A percentile compares a stretch with the other conserved stretches of the same genome.
These are phyloP conservation scores for Sialia sialis DNA, from an alignment of 2,113 vertebrate species.

Conservation along the genomic window DNA sequence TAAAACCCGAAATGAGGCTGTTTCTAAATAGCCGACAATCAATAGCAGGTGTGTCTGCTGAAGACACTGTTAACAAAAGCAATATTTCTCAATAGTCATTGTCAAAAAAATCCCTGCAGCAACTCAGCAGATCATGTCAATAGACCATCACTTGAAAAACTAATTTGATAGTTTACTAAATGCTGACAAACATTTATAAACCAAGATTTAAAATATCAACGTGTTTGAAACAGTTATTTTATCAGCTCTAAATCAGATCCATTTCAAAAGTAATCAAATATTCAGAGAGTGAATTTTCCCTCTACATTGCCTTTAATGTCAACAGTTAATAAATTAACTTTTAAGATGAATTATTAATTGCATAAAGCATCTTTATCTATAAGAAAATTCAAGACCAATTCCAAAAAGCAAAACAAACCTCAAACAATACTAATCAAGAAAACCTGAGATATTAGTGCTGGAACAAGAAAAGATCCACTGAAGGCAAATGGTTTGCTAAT, in stretches of 20 bases:
- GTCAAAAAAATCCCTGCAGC: neutral
- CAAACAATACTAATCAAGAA: neutral
- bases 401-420: neutral
- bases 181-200: neutral
- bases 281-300: neutral
- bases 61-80: conserved; percentile 78
- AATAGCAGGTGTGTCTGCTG: conserved; percentile 62
- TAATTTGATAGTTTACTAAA: neutral
- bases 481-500: neutral
- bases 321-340: neutral
- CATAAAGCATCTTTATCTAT: neutral
- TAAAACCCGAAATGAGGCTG: conserved; percentile 79
- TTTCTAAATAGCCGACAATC: conserved; percentile 67
- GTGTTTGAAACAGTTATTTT: neutral
- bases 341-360: neutral
- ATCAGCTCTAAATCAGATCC: neutral
- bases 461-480: neutral
- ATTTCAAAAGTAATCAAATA: neutral
- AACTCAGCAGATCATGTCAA: neutral
- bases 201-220: neutral
- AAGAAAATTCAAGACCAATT: neutral
- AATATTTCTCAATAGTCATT: neutral
- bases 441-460: neutral
- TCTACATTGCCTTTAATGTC: neutral
- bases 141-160: neutral